Conservation (phyloP, 1,140 invertebrate genomes). For the Branchinecta lindahli region DNA sequence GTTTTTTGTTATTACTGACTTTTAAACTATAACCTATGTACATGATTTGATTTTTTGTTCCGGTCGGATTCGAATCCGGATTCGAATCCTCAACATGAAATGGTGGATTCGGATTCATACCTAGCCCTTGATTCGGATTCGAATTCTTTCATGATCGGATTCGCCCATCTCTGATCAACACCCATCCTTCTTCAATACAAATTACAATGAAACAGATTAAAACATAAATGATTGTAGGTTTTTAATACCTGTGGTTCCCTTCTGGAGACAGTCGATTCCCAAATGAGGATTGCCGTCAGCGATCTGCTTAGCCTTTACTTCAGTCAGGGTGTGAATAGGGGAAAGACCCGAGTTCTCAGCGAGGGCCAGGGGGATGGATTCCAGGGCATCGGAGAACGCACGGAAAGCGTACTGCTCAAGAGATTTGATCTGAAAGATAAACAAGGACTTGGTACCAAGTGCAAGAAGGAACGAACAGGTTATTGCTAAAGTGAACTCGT, state of each 20-base stretch:
- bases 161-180: too few species aligned
- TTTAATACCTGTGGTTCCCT: slow-evolving; percentile 50
- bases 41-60: too few species aligned
- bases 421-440: slow-evolving; percentile 49
- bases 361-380: slow-evolving; percentile 82
- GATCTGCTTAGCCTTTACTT: slow-evolving; percentile 72
- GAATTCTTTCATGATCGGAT: too few species aligned
- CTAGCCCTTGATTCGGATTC: too few species aligned
- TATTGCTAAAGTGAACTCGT: background rate
- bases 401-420: slow-evolving; percentile 95
- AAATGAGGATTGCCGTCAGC: slow-evolving; percentile 67
- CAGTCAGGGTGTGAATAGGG: slow-evolving; percentile 76
- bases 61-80: too few species aligned
- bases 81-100: too few species aligned
- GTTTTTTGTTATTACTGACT: too few species aligned
- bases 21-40: too few species aligned
- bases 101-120: too few species aligned
- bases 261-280: slow-evolving; percentile 87
- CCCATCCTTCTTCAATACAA: too few species aligned
- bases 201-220: too few species aligned
- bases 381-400: slow-evolving; percentile 87
- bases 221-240: too few species aligned
- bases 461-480: slow-evolving; percentile 2
- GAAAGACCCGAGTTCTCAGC: slow-evolving; percentile 92
- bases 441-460: background rate